Evolutionary conservation across 2,797 vertebrate genomes (phyloP).

Genomic region (Pipistrellus kuhlii): DNA sequence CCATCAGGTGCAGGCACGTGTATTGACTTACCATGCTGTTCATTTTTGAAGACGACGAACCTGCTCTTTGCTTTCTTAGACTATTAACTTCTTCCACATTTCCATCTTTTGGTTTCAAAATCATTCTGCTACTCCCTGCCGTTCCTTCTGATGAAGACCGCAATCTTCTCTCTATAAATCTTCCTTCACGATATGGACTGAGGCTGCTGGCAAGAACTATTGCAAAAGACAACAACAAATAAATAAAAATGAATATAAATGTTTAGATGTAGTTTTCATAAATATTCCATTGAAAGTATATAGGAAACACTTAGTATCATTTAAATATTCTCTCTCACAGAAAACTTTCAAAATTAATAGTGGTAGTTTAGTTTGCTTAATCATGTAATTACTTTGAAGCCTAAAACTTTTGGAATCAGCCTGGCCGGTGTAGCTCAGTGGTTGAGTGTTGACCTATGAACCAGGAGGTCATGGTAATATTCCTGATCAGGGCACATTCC

Average conservation of each 20-base stretch:
- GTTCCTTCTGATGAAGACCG: conserved; percentile 97
- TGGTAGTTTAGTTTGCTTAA: background rate
- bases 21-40: conserved; percentile 95
- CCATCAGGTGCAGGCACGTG: background rate
- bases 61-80: conserved; percentile 93
- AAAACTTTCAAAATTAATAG: background rate
- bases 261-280: background rate
- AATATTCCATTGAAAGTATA: background rate
- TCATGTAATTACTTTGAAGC: background rate
- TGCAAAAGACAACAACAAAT: background rate
- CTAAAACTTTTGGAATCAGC: background rate
- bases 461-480: too few relatives aligned
- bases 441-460: too few relatives aligned
- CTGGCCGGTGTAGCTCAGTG: too few relatives aligned
- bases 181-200: conserved; percentile 95
- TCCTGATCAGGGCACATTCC: too few relatives aligned
- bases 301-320: background rate
- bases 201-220: conserved; percentile 93
- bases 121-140: conserved; percentile 93
- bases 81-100: conserved; percentile 89
- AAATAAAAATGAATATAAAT: background rate
- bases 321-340: background rate
- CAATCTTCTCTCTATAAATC: conserved; percentile 93
- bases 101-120: conserved; percentile 93
- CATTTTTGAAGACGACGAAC: conserved; percentile 97